Conservation (phyloP, 2,113 vertebrate species). For the Galbula dea region DNA sequence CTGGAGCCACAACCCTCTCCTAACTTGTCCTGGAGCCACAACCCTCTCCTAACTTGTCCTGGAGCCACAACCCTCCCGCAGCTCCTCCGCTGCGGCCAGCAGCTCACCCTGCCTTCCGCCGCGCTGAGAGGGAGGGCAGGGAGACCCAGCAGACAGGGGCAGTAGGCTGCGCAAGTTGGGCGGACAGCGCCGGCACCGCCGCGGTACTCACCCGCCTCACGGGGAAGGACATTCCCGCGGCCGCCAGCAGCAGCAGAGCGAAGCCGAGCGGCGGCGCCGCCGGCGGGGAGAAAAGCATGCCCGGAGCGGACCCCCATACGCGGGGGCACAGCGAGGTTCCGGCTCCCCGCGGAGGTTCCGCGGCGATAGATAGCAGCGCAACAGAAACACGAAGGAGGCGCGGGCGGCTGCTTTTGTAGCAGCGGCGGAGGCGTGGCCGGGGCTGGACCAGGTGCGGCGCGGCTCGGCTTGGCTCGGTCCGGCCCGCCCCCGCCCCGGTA, state of each 20-base stretch:
- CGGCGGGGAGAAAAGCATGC: not conserved
- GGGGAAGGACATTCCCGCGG: conserved; percentile 53
- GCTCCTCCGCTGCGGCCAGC: not conserved
- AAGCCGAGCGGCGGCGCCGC: not conserved
- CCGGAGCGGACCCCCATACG: not conserved
- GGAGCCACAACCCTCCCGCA: not conserved
- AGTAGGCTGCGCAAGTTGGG: not conserved
- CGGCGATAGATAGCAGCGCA: too few species aligned
- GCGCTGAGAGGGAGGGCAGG: not conserved
- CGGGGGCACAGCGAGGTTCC: not conserved
- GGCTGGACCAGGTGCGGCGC: not conserved
- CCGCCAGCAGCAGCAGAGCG: conserved; percentile 45
- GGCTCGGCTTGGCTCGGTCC: not conserved
- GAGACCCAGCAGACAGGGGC: too few species aligned
- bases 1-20: not conserved
- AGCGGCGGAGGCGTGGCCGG: not conserved
- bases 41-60: not conserved
- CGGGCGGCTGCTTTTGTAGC: conserved; percentile 2
- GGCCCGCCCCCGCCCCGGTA: not conserved
- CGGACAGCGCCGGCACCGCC: not conserved
- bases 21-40: not conserved
- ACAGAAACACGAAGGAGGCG: accelerated
- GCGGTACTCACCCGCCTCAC: conserved; percentile 62
- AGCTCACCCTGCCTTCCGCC: too few species aligned
- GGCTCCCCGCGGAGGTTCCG: not conserved